Conservation (phyloP, 2,113 vertebrate genomes). For the Microtus pennsylvanicus region DNA sequence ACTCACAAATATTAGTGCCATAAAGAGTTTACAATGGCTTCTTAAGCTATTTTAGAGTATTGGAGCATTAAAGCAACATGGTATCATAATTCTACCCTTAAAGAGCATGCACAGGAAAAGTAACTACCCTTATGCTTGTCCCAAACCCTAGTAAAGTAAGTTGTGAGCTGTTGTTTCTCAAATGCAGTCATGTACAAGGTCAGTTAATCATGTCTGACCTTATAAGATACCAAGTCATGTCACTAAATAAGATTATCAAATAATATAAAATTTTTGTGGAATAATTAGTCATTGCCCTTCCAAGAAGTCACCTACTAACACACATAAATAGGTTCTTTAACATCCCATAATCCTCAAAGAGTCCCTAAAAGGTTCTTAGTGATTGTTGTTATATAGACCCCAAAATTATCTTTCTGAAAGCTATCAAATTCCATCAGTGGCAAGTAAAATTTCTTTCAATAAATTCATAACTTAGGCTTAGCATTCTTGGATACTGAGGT, state of each 20-base stretch:
- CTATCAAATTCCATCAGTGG: background rate
- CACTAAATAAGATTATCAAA: background rate
- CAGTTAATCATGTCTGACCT: background rate
- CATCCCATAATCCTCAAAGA: fast-evolving
- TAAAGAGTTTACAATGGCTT: background rate
- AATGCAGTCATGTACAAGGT: background rate
- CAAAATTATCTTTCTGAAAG: background rate
- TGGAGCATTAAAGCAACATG: background rate
- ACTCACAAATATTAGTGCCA: background rate
- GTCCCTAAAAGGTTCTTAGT: background rate
- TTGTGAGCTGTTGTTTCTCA: background rate
- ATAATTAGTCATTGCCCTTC: background rate
- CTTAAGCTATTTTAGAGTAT: background rate
- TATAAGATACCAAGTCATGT: background rate
- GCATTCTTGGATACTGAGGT: background rate
- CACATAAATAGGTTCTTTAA: background rate
- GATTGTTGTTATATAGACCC: background rate
- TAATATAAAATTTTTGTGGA: background rate
- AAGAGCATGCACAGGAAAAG: background rate
- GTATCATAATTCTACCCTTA: background rate
- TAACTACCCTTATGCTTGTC: background rate
- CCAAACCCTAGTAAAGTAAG: background rate
- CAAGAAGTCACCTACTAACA: background rate
- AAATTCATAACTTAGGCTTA: background rate
- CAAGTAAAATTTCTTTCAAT: background rate